phyloP scores from a whole-genome alignment of 2,888 invertebrate genomes.

The Phengaris arion region DNA sequence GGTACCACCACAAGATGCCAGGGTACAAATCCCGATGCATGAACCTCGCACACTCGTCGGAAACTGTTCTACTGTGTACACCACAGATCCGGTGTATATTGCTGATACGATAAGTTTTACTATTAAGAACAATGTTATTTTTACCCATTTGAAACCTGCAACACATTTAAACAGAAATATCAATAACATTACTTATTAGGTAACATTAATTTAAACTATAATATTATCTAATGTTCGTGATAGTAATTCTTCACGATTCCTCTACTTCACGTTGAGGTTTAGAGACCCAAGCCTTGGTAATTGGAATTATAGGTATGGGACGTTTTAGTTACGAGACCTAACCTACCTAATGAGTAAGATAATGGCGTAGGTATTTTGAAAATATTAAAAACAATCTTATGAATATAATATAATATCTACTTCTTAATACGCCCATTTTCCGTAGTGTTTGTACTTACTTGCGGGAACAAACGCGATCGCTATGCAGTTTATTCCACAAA shows the following conservation, averaged over 20 bases:
- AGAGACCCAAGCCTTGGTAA: too few species aligned
- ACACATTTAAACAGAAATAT: not conserved
- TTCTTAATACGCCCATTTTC: not conserved
- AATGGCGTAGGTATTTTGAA: too few species aligned
- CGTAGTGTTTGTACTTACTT: conserved; percentile 46
- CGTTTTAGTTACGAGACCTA: too few species aligned
- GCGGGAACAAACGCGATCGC: conserved; percentile 53
- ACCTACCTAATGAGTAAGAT: too few species aligned
- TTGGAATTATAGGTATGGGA: too few species aligned
- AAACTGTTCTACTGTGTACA: conserved; percentile 83
- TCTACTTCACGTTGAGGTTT: too few species aligned
- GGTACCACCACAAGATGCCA: conserved; percentile 80
- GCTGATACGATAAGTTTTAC: conserved; percentile 82
- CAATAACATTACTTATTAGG: too few species aligned
- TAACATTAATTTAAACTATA: too few species aligned
- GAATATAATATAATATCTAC: too few species aligned
- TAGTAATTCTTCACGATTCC: too few species aligned
- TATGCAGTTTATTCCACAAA: conserved; percentile 55
- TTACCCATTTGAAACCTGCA: conserved; percentile 55
- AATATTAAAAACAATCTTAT: too few species aligned
- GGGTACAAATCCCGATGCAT: conserved; percentile 79
- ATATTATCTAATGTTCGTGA: too few species aligned
- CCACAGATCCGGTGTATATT: conserved; percentile 81
- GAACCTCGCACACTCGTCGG: conserved; percentile 82
- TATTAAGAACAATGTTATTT: conserved; percentile 70